Evolutionary conservation across 2,888 invertebrate genomes (phyloP), one percentile per base, ranked within the genome.

Genomic region (Hartigia nigra): DNA sequence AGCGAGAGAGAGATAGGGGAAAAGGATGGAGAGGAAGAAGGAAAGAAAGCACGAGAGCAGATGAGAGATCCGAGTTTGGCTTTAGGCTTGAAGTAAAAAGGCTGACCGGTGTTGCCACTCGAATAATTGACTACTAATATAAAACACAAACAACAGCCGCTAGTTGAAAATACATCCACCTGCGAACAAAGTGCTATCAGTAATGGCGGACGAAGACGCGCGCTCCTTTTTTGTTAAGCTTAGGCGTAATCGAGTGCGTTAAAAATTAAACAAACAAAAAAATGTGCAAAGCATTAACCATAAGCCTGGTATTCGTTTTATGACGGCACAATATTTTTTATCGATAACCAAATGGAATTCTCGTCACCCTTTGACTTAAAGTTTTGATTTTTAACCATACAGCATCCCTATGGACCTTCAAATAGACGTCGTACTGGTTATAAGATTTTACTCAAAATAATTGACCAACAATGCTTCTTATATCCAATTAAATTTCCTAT

Each of bases 51-150:
- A 37, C 37, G 55, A 31, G 76, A 77, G 74, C 39, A 74, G 80
- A 76, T 55, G 76, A 80, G 74, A 55, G n/a, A 74, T 31, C 39
- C 14, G 74, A 31, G 12, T 72, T 34, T 76, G 76, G 78, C 78
- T 79, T 72, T 74, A 79, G 78, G 78, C 78, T 79, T 74, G 74
- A 79, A 74, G 78, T 76, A 74, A 74, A 74, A 76, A 76, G 76
- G 39, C 76, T 76, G 76, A 79, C 76, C 74, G 70, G 75, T 11
- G 74, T 76, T 76, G 78, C 78, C 78, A 76, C 78, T 79, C 76
- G 76, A 76, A 79, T 76, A 79, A 79, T 79, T 79, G 78, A 76
- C 78, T 76, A 74, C 78, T 76, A 69, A 76, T 79, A 79, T 76
- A 76, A 79, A 79, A 79, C 76, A 74, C 78, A 76, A 76, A 74